A percentile compares a stretch with the other conserved stretches of the same genome.
phyloP scores from a whole-genome alignment of 2,888 invertebrate species.

The Apamea sordens region DNA sequence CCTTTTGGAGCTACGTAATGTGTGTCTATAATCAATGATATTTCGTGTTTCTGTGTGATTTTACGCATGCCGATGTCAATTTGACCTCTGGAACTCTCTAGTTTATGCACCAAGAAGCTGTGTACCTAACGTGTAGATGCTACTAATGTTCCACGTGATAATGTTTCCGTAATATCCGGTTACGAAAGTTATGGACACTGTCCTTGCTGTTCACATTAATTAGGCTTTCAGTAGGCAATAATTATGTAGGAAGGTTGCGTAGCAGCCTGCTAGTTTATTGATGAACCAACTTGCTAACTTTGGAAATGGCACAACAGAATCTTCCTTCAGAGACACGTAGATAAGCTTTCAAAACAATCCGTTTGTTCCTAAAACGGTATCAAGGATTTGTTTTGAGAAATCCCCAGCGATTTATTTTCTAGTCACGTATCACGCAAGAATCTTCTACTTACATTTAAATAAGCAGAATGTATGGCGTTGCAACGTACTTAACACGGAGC shows the following conservation, averaged over 20 bases:
- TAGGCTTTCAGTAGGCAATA: slow-evolving; percentile 28
- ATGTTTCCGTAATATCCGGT: slow-evolving; percentile 19
- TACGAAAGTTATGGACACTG: slow-evolving; percentile 24
- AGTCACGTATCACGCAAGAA: slow-evolving; percentile 54
- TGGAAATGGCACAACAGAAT: not conserved
- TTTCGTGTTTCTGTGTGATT: slow-evolving; percentile 12
- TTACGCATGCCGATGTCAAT: slow-evolving; percentile 7
- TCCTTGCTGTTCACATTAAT: slow-evolving; percentile 4
- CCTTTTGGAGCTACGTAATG: slow-evolving; percentile 3
- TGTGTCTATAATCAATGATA: not conserved
- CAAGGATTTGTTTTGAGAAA: slow-evolving; percentile 40
- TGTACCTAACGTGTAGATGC: not conserved
- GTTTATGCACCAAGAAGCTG: slow-evolving; percentile 8
- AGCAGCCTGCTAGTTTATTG: slow-evolving; percentile 19
- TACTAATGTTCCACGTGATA: slow-evolving; percentile 19
- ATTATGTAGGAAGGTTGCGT: slow-evolving; percentile 21
- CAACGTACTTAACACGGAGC: slow-evolving; percentile 64
- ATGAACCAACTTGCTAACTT: slow-evolving; percentile 23
- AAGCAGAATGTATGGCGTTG: slow-evolving; percentile 62
- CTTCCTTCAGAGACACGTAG: not conserved
- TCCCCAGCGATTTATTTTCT: slow-evolving; percentile 39
- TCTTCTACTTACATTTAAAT: slow-evolving; percentile 55
- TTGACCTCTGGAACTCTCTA: slow-evolving; percentile 10
- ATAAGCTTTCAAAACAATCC: slow-evolving; percentile 25
- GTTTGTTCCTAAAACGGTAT: slow-evolving; percentile 36